Percentiles rank a stretch among this genome's conserved stretches.
These are phyloP conservation scores for Phataginus tricuspis DNA, from an alignment of 2,797 vertebrate species.

Conservation along the genomic window DNA sequence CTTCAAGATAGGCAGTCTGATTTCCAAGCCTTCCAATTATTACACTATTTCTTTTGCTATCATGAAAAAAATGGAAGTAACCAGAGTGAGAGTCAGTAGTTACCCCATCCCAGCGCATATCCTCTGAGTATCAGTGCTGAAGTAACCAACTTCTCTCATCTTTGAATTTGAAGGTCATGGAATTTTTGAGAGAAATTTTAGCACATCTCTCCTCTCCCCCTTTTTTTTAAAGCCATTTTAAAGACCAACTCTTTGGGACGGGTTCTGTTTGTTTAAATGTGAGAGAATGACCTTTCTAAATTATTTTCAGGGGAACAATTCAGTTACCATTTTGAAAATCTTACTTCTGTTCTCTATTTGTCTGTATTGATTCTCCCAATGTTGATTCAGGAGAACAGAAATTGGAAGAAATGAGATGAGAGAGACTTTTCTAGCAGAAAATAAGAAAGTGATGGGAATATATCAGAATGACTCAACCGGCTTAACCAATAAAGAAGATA, in stretches of 20 bases:
- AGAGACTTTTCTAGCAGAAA: background rate
- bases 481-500: background rate
- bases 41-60: background rate
- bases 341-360: background rate
- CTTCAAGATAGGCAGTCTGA: background rate
- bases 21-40: background rate
- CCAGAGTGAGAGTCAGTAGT: background rate
- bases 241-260: background rate
- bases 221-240: background rate
- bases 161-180: background rate
- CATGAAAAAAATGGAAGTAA: background rate
- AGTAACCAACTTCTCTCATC: background rate
- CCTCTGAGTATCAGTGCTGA: background rate
- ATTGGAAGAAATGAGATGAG: background rate
- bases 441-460: background rate
- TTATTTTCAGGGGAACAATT: background rate
- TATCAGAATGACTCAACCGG: background rate
- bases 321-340: background rate
- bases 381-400: background rate
- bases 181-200: conserved; percentile 49
- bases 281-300: background rate
- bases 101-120: background rate
- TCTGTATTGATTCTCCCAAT: background rate
- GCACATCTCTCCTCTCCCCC: background rate
- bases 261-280: background rate